Evolutionary conservation across 2,888 invertebrate species (phyloP).

Genomic region (Philopedon plagiatum): DNA sequence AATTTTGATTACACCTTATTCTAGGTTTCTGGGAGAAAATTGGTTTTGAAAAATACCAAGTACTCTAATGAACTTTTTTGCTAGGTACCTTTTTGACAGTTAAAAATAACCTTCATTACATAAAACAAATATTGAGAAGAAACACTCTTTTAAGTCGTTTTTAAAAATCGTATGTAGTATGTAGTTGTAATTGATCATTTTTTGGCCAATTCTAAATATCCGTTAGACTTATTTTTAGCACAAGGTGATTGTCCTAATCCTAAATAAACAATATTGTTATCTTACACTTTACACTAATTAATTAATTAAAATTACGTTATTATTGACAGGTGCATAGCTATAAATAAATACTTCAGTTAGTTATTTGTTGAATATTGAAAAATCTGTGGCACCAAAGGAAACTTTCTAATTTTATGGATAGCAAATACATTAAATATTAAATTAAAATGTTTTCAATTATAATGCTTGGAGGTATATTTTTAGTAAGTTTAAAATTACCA

Average conservation of each 20-base stretch:
- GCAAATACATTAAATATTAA: neutral
- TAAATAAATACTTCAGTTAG: neutral
- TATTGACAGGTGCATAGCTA: neutral
- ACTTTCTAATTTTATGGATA: too few species aligned
- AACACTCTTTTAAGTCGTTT: constrained; percentile 3
- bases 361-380: too few species aligned
- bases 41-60: too few species aligned
- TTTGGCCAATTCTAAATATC: neutral
- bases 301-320: too few species aligned
- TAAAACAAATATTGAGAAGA: too few species aligned
- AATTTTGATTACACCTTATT: too few species aligned
- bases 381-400: too few species aligned
- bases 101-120: too few species aligned
- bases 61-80: too few species aligned
- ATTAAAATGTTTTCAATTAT: neutral
- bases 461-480: neutral
- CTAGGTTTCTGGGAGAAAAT: too few species aligned
- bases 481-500: neutral
- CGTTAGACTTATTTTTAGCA: constrained; percentile 25
- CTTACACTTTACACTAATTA: neutral
- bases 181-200: neutral
- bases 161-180: neutral
- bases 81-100: too few species aligned
- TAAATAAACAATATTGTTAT: neutral
- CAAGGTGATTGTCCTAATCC: constrained; percentile 17